phyloP scores from a whole-genome alignment of 2,888 invertebrate genomes.

The Drosophila monieri region DNA sequence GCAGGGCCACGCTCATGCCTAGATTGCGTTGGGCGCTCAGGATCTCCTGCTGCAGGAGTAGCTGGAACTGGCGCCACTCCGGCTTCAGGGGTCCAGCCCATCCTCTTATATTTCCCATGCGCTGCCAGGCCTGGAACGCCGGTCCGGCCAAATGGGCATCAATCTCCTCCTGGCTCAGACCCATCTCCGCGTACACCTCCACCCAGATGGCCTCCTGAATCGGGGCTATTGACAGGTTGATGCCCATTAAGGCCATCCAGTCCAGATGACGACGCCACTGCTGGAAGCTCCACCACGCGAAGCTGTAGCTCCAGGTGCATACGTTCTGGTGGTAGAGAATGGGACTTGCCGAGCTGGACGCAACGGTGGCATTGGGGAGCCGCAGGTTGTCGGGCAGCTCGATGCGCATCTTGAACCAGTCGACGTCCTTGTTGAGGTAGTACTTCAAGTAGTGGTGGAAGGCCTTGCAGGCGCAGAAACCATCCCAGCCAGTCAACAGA shows the following conservation, averaged over 20 bases:
- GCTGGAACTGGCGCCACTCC: no score
- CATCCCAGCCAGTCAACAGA: conserved; percentile 85
- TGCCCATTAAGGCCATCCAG: conserved; percentile 98
- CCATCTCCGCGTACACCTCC: no score
- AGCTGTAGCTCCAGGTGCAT: conserved; percentile 92
- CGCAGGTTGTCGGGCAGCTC: conserved; percentile 84
- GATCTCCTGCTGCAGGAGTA: no score
- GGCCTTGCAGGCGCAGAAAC: conserved; percentile 93
- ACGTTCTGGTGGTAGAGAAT: conserved; percentile 98
- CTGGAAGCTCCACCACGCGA: conserved; percentile 94
- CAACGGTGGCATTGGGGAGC: conserved; percentile 86
- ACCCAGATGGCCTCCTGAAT: no score
- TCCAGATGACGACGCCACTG: conserved; percentile 95
- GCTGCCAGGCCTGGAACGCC: no score
- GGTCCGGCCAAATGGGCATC: no score
- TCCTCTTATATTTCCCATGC: no score
- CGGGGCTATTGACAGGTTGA: no score
- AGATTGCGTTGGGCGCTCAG: no score
- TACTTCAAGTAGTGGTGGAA: conserved; percentile 94
- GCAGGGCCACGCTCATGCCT: no score
- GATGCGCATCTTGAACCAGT: conserved; percentile 92
- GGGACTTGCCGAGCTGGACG: conserved; percentile 87
- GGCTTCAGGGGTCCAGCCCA: no score
- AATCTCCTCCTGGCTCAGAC: no score
- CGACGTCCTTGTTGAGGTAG: conserved; percentile 91